phyloP scores from a whole-genome alignment of 2,797 vertebrate species.

The Pseudochaenichthys georgianus region DNA sequence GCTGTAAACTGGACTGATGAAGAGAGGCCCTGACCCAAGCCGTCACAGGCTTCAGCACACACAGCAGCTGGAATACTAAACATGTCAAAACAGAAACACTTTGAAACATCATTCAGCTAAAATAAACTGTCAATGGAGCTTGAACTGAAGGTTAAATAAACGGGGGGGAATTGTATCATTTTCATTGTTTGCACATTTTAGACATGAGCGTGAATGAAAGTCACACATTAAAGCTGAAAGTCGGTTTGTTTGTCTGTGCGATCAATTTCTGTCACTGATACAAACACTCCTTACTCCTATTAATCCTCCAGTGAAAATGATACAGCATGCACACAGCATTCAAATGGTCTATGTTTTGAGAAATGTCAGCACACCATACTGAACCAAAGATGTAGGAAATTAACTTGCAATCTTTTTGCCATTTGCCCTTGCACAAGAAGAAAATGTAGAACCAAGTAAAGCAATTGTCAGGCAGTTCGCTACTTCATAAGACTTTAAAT shows the following conservation, averaged over 20 bases:
- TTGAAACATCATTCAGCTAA: conserved; percentile 53
- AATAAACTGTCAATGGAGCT: conserved; percentile 18
- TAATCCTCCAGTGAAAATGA: conserved; percentile 3
- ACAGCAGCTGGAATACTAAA: conserved; percentile 64
- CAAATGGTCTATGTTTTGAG: conserved; percentile 15
- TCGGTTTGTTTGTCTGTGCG: neutral
- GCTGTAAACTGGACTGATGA: conserved; percentile 45
- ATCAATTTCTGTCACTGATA: neutral
- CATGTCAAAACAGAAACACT: conserved; percentile 54
- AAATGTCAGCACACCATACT: conserved; percentile 5
- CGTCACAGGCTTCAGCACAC: conserved; percentile 47
- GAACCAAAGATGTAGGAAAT: conserved; percentile 39
- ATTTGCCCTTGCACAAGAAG: conserved; percentile 11
- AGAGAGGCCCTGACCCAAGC: conserved; percentile 37
- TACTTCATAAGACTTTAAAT: conserved; percentile 52
- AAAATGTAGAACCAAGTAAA: conserved; percentile 32
- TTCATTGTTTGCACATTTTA: neutral
- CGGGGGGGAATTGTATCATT: neutral
- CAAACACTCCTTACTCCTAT: neutral
- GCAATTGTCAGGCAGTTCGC: conserved; percentile 33
- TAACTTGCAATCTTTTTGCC: conserved; percentile 28
- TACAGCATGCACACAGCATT: neutral
- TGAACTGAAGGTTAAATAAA: conserved; percentile 5
- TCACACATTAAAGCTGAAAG: neutral
- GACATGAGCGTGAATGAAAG: neutral